Percentiles rank a stretch among this genome's conserved stretches.
Evolutionary conservation across 2,797 vertebrate genomes (phyloP).

Genomic region (Peromyscus eremicus): DNA sequence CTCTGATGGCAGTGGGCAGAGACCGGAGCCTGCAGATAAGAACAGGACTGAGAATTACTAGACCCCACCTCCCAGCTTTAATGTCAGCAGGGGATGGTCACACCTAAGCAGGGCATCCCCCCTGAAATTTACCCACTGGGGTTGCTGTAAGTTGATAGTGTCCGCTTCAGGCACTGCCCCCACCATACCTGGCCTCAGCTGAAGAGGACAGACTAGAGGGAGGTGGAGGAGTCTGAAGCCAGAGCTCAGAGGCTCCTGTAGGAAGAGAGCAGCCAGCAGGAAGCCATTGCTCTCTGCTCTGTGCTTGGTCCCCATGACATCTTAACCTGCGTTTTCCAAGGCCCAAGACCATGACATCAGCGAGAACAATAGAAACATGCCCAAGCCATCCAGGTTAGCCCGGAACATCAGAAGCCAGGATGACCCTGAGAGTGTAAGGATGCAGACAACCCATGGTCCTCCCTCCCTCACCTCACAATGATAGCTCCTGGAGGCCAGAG

Average conservation of each 20-base stretch:
- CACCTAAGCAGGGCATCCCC: neutral
- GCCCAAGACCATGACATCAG: neutral
- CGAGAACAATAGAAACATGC: neutral
- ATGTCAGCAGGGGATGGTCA: too few species aligned
- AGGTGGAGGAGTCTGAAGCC: too few species aligned
- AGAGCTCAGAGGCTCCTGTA: rapidly evolving
- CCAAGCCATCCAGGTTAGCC: neutral
- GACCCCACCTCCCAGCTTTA: too few species aligned
- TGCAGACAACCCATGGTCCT: neutral
- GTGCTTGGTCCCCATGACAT: rapidly evolving
- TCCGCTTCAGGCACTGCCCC: neutral
- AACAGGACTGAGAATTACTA: neutral
- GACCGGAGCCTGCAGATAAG: neutral
- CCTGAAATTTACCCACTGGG: neutral
- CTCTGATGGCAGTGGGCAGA: neutral
- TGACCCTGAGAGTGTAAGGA: neutral
- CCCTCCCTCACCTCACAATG: neutral
- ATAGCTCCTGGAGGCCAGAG: neutral
- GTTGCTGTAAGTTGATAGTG: neutral
- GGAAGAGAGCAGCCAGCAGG: neutral
- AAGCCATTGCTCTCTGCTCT: neutral
- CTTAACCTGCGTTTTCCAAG: neutral
- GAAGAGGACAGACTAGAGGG: neutral
- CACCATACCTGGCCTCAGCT: rapidly evolving
- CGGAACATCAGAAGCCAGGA: neutral